Base-by-base conservation (phyloP, 2,113 vertebrate species). In the Carollia perspicillata region DNA sequence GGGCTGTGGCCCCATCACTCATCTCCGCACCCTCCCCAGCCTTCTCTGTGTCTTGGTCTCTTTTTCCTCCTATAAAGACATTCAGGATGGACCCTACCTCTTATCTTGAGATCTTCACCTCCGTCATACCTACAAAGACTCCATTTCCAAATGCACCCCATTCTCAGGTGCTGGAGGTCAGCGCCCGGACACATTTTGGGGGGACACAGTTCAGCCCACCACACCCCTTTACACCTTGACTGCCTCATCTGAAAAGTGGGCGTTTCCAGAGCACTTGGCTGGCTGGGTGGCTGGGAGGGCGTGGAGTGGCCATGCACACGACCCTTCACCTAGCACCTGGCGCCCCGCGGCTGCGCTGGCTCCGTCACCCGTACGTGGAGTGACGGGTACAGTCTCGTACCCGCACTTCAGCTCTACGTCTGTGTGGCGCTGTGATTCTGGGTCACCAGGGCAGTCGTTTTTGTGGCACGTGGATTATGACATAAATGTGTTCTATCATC, bases 171-270 rank as follows among this genome's bases (percentile, higher is more conserved):
- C 60, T 63, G 60, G 60, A 6, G 11, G 60, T 30, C 10, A 30
- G 60, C 12, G 3, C 58, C 22, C 23, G 58, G 47, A 17, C 20
- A 3, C 23, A 7, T 9, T 63, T 23, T 53, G 30, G 40, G 68
- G 1, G 3, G n/a, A 44, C 35, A n/a, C 20, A n/a, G 0, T 14
- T 72, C 42, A 58, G 13, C 65, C 30, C 20, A 0, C 13, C 5
- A 1, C 1, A 2, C 1, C 35, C 18, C n/a, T 22, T 35, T 6
- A 1, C 13, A 26, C 33, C 8, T 66, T 11, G 1, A 0, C 40
- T 16, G 58, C 58, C 68, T 71, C 35, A 0, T 72, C 78, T 42
- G 40, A 69, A 51, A 18, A 5, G 6, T 13, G 47, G 16, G 63
- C 40, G 17, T 30, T 51, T 17, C 23, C 5, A 0, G 4, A 9